Base-by-base conservation (phyloP, 2,113 vertebrate genomes). In the Corythornis vintsioides region DNA sequence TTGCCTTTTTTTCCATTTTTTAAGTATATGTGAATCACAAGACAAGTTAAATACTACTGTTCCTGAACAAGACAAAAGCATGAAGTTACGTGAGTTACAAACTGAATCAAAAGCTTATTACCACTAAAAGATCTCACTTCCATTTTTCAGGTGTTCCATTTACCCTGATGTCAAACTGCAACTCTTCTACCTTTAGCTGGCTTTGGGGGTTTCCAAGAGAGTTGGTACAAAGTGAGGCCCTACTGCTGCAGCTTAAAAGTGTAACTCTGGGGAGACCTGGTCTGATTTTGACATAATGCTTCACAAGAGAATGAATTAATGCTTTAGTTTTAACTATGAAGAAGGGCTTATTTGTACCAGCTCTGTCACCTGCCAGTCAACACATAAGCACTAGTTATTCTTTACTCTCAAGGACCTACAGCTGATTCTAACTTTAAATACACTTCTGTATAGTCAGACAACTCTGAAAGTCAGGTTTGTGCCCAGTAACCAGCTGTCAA, bases 111-210 rank as follows among this genome's bases (percentile, higher is more conserved):
- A 71, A 82, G 14, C 22, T 57, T 83, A 65, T 13, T 31, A 56
- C 9, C 31, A 26, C 21, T 50, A 59, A 53, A 78, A 69, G 45
- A 73, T 15, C 33, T 89, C 33, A 15, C 22, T 86, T 67, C 50
- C 7, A 0, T 26, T 91, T 53, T 17, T 20, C 10, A 90, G 6
- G n/a, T 0, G 0, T 52, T 78, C 25, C 38, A 52, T 67, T 43
- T 69, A 63, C 11, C 17, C 25, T 53, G 66, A 75, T 21, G 9
- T 31, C 48, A 57, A 48, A 84, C 10, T 22, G n/a, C 26, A 48
- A 24, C 26, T 78, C 43, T 67, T 69, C 16, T 28, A 57, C 15
- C 38, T 63, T 73, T 14, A 81, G 11, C 6, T 22, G 35, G 45
- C 14, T 75, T 35, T 53, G 26, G 6, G 11, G 6, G 9, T 57